Conservation (phyloP, 92 coral and sea anemone species). For the Epizoanthus illoricatus region DNA sequence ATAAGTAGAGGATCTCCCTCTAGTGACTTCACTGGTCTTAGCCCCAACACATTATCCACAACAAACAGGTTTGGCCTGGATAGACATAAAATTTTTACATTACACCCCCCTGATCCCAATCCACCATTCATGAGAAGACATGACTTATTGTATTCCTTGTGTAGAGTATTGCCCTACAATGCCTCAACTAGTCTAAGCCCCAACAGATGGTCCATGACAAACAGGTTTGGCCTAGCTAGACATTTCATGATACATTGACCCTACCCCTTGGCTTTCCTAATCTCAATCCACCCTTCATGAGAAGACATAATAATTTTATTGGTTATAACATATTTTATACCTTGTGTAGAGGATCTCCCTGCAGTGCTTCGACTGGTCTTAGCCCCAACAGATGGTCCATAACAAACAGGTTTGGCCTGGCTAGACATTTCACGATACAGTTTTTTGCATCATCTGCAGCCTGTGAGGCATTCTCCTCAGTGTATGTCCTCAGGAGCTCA, state of each 20-base stretch:
- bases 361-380: conserved; percentile 80
- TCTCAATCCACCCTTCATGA: no score
- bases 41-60: conserved; percentile 81
- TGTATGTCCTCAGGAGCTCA: conserved; percentile 89
- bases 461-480: conserved; percentile 82
- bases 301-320: no score
- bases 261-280: no score
- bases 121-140: no score
- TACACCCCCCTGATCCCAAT: conserved; percentile 51
- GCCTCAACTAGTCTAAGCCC: conserved; percentile 82
- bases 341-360: conserved; percentile 88
- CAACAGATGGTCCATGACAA: conserved; percentile 88
- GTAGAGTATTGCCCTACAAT: conserved; percentile 80
- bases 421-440: conserved; percentile 83
- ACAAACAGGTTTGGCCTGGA: conserved; percentile 80
- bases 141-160: conserved; percentile 49
- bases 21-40: conserved; percentile 81
- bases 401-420: conserved; percentile 78
- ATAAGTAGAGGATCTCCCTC: conserved; percentile 84
- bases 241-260: conserved; percentile 71
- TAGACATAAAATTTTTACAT: conserved; percentile 61
- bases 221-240: conserved; percentile 80
- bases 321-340: conserved; percentile 34
- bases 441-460: conserved; percentile 93
- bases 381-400: conserved; percentile 88